Evolutionary conservation across 2,888 invertebrate genomes (phyloP), one percentile per base, ranked within the genome.

Genomic region (Drosophila prolongata): DNA sequence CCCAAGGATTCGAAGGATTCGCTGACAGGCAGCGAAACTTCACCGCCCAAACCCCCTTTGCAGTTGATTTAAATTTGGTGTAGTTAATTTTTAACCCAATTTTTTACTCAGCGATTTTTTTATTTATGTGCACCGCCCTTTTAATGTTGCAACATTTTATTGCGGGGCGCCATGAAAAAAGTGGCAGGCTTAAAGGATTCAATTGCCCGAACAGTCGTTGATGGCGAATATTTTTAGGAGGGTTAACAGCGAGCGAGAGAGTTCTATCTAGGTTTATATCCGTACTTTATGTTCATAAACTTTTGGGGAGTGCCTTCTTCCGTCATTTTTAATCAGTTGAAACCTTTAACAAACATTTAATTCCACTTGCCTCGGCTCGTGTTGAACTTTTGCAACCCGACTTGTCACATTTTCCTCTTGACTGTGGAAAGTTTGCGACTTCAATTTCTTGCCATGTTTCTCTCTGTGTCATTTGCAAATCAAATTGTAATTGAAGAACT

Each of bases 51-150:
- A 34, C 8, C 13, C 5, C 16, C 6, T 14, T 42, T 40, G 64
- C 70, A 71, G 83, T 83, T 87, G 83, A 83, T 83, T 87, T 84
- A 87, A 84, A 87, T 84, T 84, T 84, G 84, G 79, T 61, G 84
- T 84, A 84, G 83, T 84, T 84, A 84, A 84, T 84, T 84, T 81
- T 84, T 87, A 87, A 84, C 83, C 83, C 83, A 84, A 87, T 87
- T 81, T 78, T 72, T 59, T 64, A 40, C 74, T 42, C 72, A 75
- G 30, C 54, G 42, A 64, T 53, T 53, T 64, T 69, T 68, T 87
- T 87, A 84, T 84, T 84, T 84, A 81, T 84, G 87, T 76, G 81
- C 62, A 70, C 72, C 84, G 84, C 87, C 84, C 75, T 77, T 84
- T 87, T 81, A 87, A 79, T 83, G 83, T 83, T 79, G 84, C 79